Base-by-base conservation (phyloP, 2,797 vertebrate genomes). In the Pseudochirops cupreus region DNA sequence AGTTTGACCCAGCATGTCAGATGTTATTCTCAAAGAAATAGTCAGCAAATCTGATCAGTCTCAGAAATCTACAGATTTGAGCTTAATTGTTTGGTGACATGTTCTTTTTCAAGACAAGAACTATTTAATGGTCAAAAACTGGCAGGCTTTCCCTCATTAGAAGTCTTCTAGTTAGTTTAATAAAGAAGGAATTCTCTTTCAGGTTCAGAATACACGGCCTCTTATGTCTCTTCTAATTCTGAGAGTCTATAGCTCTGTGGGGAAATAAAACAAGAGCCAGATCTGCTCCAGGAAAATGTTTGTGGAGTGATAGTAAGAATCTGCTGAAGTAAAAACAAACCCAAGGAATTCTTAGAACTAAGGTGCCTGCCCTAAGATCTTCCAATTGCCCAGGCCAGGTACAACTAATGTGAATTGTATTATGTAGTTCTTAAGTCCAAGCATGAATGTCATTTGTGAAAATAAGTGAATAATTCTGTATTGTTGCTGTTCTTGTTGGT, bases 11-110 rank as follows among this genome's bases (percentile, higher is more conserved):
- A 89, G 33, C 56, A 39, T 39, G 93, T 29, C 46, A 89, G 90
- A 24, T 53, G 89, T 95, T 94, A 92, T 91, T 96, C 91, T 52
- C n/a, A 93, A 92, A 59, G 3, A 39, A 33, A 46, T 56, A 14
- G 56, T 62, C 91, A 94, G 91, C 87, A 96, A 96, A 12, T 21
- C 33, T 18, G 10, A 3, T 67, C 52, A 54, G 26, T n/a, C 31
- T 39, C 2, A 93, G 62, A 95, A 90, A 94, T 11, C n/a, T 28
- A 58, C 57, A 55, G 56, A 90, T 57, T 56, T 62, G 46, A 12
- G 52, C 53, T 52, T 56, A 9, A 12, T 7, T 62, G 31, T n/a
- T 82, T 29, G 18, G 67, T 9, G 33, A 39, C n/a, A 46, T 18
- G n/a, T 10, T 26, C 2, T 82, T 82, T 39, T 82, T 46, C n/a